Evolutionary conservation across 1,140 invertebrate genomes (phyloP), one percentile per base, ranked within the genome.

Genomic region (Atopsyche davidsoni): DNA sequence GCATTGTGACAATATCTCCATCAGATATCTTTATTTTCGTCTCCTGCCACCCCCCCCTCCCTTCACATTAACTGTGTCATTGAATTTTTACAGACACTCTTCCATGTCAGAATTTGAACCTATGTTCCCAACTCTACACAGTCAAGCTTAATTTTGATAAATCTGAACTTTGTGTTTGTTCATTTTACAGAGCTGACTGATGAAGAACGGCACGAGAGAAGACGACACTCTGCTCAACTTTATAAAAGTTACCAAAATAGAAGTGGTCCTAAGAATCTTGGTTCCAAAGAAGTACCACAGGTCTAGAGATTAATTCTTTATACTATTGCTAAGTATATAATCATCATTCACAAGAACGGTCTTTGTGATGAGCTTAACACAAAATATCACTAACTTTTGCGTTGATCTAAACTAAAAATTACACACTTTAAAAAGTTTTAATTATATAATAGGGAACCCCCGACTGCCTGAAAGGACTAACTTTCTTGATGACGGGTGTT

Each of bases 401-500:
- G 7, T 21, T 46, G 4, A 18, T 31, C 7, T 14, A 17, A 45
- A n/a, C n/a, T n/a, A 28, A 10, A 11, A 28, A 45, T 28, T 45
- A 34, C n/a, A 28, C 11, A 45, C 3, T 32, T 4, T 19, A 6
- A 16, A 42, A 19, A 14, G 4, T 18, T 11, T 14, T 19, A 10
- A 6, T 22, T 42, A 18, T 19, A 9, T 10, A 21, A 7, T 42
- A 87, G 81, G 90, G 89, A 23, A 75, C 76, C 47, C 77, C 83
- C 16, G 75, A 81, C 62, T 91, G 89, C 63, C 66, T 95, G 2
- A 77, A 79, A 42, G 84, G 86, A 43, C 66, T 87, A 53, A 85
- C 80, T 19, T 94, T 96, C 67, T 68, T 96, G 6, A 69, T 92
- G 34, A 94, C 90, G 50, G 93, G 93, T 16, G 85, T 95, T 3